Evolutionary conservation across 2,888 invertebrate genomes (phyloP), one percentile per base, ranked within the genome.

Genomic region (Petrolisthes manimaculis): DNA sequence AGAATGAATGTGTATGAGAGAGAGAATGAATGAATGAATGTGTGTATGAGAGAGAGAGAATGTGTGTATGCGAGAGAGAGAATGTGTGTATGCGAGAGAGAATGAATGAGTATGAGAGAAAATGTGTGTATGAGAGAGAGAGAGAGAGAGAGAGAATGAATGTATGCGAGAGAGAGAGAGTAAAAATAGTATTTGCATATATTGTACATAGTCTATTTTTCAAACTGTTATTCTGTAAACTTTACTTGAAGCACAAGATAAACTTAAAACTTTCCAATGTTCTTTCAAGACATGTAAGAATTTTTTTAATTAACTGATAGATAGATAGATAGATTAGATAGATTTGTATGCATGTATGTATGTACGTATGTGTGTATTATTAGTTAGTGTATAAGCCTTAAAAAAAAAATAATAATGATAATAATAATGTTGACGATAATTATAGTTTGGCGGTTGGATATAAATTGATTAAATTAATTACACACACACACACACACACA

Each of bases 321-420:
- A 71, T 18, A 71, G 71, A 71, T 71, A 71, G 71, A 37, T 37
- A 37, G 37, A 37, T 37, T 37, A 37, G 37, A 37, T 37, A 37
- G 37, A 37, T 37, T 37, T 37, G 37, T 37, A 37, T 37, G 37
- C 37, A 37, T 37, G 37, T 37, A 37, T 37, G 37, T 37, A 37
- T 37, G 37, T 37, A 37, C 2, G 37, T 71, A 61, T 56, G n/a
- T 56, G 56, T n/a, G 21, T n/a, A 21, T 54, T 12, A 9, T 3
- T 9, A n/a, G 6, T 71, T 71, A 61, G 37, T 80, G 80, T 24
- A 56, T n/a, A 24, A 80, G 80, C 61, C 80, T 80, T 80, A 24
- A 61, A 80, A n/a, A 56, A 24, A 80, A 4, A 71, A 71, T 71
- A 8, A n/a, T 21, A 71, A 21, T 71, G 6, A n/a, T 71, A n/a